phyloP scores from a whole-genome alignment of 2,888 invertebrate genomes.

The Amphipoea lucens region DNA sequence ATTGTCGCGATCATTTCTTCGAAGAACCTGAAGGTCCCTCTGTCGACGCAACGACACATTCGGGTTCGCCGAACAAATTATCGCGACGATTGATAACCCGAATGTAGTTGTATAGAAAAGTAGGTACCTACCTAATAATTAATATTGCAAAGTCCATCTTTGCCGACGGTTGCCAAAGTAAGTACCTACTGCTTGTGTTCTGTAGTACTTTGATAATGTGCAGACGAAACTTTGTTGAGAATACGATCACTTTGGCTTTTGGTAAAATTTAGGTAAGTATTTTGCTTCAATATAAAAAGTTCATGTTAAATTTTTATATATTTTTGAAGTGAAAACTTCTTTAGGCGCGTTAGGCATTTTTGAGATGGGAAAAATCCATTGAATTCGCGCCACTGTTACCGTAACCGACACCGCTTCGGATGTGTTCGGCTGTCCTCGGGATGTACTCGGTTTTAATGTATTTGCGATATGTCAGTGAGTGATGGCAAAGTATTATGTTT shows the following conservation, averaged over 20 bases:
- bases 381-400: no score
- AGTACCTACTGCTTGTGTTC: background rate
- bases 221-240: slow-evolving; percentile 14
- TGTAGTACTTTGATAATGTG: slow-evolving; percentile 48
- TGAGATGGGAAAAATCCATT: no score
- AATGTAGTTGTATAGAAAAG: background rate
- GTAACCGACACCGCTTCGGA: no score
- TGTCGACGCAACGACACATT: background rate
- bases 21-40: background rate
- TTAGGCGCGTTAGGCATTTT: no score
- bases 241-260: slow-evolving; percentile 22
- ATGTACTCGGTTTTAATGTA: no score
- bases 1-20: background rate
- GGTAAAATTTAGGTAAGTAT: background rate
- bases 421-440: no score
- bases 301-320: background rate
- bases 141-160: slow-evolving; percentile 8
- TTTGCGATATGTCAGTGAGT: no score
- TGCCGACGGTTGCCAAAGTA: background rate
- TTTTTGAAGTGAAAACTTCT: no score
- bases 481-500: no score
- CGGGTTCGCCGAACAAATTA: background rate
- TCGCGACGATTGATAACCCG: background rate
- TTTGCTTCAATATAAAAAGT: background rate
- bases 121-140: background rate